Evolutionary conservation across 1,140 invertebrate genomes (phyloP).

Genomic region (Aphidius gifuensis): DNA sequence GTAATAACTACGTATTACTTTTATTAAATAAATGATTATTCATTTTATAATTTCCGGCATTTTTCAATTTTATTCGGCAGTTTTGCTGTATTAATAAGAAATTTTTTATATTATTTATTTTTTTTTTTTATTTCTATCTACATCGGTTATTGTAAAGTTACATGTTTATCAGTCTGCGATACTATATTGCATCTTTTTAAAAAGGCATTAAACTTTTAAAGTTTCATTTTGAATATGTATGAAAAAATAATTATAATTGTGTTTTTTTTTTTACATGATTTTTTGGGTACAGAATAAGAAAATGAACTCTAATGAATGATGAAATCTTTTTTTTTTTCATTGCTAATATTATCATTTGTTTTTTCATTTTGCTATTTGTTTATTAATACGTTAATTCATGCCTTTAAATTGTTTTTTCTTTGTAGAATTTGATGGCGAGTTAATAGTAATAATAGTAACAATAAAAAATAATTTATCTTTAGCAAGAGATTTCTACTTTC

Average conservation of each 20-base stretch:
- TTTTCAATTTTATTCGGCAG: slow-evolving; percentile 20
- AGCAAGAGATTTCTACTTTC: too few species aligned
- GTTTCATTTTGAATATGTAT: slow-evolving; percentile 12
- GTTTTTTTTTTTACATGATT: slow-evolving; percentile 19
- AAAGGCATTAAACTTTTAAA: slow-evolving; percentile 6
- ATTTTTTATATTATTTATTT: slow-evolving; percentile 26
- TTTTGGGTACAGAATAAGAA: slow-evolving; percentile 36
- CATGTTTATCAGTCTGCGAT: slow-evolving; percentile 28
- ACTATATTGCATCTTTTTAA: slow-evolving; percentile 27
- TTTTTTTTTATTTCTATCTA: slow-evolving; percentile 4
- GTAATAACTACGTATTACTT: background rate
- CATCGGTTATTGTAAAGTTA: slow-evolving; percentile 23
- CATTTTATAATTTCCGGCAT: background rate
- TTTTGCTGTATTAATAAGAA: slow-evolving; percentile 27
- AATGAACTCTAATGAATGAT: slow-evolving; percentile 39
- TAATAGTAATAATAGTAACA: too few species aligned
- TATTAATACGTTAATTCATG: too few species aligned
- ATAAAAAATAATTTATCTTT: too few species aligned
- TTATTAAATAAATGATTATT: slow-evolving; percentile 14
- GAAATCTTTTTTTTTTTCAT: slow-evolving; percentile 18
- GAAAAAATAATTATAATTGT: slow-evolving; percentile 27
- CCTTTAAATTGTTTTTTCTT: too few species aligned
- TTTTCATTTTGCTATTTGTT: slow-evolving; percentile 36
- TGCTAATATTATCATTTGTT: slow-evolving; percentile 14
- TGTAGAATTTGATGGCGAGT: too few species aligned